Percentiles rank a stretch among this genome's conserved stretches.
Evolutionary conservation across 2,113 vertebrate species (phyloP).

Genomic region (Ailurus styani): DNA sequence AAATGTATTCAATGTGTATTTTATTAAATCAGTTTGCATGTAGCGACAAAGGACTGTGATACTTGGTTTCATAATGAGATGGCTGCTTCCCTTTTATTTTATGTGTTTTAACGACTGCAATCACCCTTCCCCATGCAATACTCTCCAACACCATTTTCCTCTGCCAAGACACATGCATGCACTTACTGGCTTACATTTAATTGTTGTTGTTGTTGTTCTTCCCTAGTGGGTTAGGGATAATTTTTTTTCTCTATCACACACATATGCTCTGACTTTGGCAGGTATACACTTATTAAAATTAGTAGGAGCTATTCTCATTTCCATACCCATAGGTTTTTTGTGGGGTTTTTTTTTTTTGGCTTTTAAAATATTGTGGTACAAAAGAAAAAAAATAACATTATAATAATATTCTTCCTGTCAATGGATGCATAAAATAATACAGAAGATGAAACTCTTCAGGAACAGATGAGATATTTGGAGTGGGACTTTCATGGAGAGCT

Average conservation of each 20-base stretch:
- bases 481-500: neutral
- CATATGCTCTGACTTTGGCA: neutral
- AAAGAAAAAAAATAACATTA: neutral
- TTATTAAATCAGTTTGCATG: neutral
- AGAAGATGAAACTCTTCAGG: neutral
- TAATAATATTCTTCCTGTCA: neutral
- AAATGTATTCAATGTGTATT: neutral
- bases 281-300: neutral
- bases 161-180: neutral
- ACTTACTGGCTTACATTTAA: neutral
- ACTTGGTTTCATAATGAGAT: neutral
- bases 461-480: neutral
- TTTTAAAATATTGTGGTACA: neutral
- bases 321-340: neutral
- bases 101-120: neutral
- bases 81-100: neutral
- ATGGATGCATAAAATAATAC: neutral
- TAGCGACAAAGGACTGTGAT: neutral
- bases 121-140: neutral
- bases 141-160: neutral
- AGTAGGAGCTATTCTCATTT: neutral
- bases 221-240: neutral
- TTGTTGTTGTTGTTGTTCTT: neutral
- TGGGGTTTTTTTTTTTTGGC: neutral
- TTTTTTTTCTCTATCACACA: neutral